A percentile compares a stretch with the other conserved stretches of the same genome.
Evolutionary conservation across 2,888 invertebrate genomes (phyloP).

Genomic region (Coleophora deauratella): DNA sequence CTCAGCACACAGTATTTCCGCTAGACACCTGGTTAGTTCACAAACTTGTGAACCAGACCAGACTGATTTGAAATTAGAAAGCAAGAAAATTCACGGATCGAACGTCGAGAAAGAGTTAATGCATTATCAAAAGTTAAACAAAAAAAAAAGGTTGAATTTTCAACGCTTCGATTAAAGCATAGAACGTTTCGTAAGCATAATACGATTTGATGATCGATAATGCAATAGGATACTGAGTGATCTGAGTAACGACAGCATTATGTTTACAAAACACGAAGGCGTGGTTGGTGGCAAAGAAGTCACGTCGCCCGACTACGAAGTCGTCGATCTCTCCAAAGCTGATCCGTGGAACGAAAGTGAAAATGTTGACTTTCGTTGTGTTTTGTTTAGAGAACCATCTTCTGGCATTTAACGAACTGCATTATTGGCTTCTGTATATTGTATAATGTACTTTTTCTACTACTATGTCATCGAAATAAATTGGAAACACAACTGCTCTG

Average conservation of each 20-base stretch:
- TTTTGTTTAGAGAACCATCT: constrained; percentile 32
- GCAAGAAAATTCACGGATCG: constrained; percentile 16
- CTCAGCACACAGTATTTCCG: too few relatives aligned
- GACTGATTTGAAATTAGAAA: constrained; percentile 16
- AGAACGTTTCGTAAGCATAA: constrained; percentile 22
- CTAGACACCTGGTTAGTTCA: too few relatives aligned
- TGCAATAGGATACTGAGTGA: constrained; percentile 18
- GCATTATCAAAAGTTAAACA: background rate
- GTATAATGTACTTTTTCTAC: constrained; percentile 11
- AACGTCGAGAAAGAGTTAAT: constrained; percentile 8
- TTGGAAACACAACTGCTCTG: constrained; percentile 11
- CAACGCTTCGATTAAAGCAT: background rate
- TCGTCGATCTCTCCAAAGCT: constrained; percentile 44
- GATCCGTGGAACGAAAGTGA: constrained; percentile 56
- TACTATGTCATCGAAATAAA: constrained; percentile 35
- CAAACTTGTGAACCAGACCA: too few relatives aligned
- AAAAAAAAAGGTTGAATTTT: constrained; percentile 3
- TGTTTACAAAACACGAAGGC: constrained; percentile 43
- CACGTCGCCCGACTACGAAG: constrained; percentile 21
- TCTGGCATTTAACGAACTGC: constrained; percentile 14
- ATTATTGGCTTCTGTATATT: too few relatives aligned
- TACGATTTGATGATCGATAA: constrained; percentile 15
- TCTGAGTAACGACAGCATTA: constrained; percentile 6
- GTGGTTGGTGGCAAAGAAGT: constrained; percentile 33
- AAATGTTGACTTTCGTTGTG: constrained; percentile 34